Conservation (phyloP, 2,113 vertebrate species). For the Petroica traversi region DNA sequence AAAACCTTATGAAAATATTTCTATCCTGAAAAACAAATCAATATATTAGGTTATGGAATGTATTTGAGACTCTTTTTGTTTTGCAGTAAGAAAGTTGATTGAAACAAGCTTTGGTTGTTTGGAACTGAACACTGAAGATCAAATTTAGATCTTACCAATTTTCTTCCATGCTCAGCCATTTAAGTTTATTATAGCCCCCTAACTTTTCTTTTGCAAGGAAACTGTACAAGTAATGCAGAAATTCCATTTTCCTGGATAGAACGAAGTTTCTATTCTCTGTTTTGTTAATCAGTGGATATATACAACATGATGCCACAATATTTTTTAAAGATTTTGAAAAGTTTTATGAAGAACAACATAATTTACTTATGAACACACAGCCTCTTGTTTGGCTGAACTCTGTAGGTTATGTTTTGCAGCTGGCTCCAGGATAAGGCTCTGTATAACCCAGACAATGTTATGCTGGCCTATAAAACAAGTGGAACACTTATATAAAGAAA, state of each 20-base stretch:
- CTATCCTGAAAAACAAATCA: background rate
- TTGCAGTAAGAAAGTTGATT: background rate
- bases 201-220: background rate
- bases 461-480: background rate
- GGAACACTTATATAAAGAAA: background rate
- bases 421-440: background rate
- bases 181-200: background rate
- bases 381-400: background rate
- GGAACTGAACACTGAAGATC: background rate
- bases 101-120: background rate
- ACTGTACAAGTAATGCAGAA: background rate
- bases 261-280: background rate
- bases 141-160: background rate
- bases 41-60: background rate
- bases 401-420: background rate
- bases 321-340: background rate
- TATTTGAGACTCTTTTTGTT: background rate
- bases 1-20: background rate
- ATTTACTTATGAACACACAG: rapidly evolving
- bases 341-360: background rate
- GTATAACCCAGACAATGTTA: background rate
- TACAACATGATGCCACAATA: background rate
- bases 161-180: background rate
- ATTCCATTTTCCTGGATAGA: background rate
- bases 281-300: background rate